phyloP scores from a whole-genome alignment of 1,140 invertebrate genomes.

The Diabrotica virgifera region DNA sequence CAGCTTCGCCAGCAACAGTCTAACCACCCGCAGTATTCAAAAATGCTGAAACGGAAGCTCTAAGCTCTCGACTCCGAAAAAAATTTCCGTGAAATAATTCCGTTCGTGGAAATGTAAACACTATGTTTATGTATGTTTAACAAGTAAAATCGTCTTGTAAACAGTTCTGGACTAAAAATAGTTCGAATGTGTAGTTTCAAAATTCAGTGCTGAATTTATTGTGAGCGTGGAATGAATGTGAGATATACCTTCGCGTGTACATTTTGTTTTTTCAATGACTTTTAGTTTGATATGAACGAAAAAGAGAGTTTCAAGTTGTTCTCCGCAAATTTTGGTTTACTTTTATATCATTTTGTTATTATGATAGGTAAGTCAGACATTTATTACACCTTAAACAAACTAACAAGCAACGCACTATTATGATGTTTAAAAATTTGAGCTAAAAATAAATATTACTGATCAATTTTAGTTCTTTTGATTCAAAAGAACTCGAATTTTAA shows the following conservation, averaged over 20 bases:
- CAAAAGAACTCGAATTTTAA: too few relatives aligned
- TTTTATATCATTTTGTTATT: conserved; percentile 1
- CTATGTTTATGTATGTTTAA: background rate
- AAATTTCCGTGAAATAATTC: background rate
- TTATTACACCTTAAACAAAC: too few relatives aligned
- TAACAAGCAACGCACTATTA: too few relatives aligned
- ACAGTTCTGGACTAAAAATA: conserved; percentile 1
- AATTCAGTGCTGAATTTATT: background rate
- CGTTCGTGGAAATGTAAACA: background rate
- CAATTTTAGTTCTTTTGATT: too few relatives aligned
- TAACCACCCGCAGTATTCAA: background rate
- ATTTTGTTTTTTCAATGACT: too few relatives aligned
- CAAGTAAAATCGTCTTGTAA: background rate
- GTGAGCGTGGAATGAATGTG: background rate
- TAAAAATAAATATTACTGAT: too few relatives aligned
- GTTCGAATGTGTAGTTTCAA: background rate
- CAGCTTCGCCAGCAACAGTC: conserved; percentile 1
- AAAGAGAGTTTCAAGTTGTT: background rate
- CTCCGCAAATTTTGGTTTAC: background rate
- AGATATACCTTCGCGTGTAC: too few relatives aligned
- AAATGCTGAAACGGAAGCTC: background rate
- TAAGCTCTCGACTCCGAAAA: background rate
- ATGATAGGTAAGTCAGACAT: background rate
- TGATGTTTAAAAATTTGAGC: too few relatives aligned
- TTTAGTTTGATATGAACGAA: background rate